phyloP scores from a whole-genome alignment of 2,888 invertebrate genomes.

The Drosophila borborema region DNA sequence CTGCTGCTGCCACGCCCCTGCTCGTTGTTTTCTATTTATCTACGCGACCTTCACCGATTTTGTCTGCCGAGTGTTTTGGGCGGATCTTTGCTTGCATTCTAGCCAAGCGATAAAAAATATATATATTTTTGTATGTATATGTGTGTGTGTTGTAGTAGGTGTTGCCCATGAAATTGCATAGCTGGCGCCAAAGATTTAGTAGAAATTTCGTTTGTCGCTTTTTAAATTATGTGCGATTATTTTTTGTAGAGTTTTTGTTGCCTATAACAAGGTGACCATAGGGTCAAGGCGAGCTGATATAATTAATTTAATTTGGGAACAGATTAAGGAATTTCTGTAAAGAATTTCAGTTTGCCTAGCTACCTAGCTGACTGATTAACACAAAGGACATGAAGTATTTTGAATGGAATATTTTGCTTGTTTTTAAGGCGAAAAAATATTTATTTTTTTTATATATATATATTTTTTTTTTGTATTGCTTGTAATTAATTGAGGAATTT shows the following conservation, averaged over 20 bases:
- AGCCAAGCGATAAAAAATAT: slow-evolving; percentile 30
- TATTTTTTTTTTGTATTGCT: too few species aligned
- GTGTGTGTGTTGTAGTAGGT: slow-evolving; percentile 8
- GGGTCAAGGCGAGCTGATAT: background rate
- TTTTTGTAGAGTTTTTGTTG: slow-evolving; percentile 3
- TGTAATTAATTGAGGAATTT: too few species aligned
- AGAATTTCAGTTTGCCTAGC: background rate
- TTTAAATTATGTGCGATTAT: slow-evolving; percentile 22
- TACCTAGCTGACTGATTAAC: background rate
- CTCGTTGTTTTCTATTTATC: slow-evolving; percentile 52
- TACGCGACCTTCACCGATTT: slow-evolving; percentile 59
- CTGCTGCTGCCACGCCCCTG: slow-evolving; percentile 23
- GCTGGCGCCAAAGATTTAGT: slow-evolving; percentile 11
- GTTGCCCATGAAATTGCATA: slow-evolving; percentile 30
- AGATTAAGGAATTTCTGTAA: background rate
- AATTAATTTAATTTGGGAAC: slow-evolving; percentile 1
- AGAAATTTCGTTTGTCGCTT: slow-evolving; percentile 17
- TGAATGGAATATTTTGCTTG: too few species aligned
- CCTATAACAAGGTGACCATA: slow-evolving; percentile 2
- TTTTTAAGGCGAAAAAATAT: background rate
- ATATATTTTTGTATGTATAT: background rate
- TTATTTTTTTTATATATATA: too few species aligned
- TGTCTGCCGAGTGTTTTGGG: slow-evolving; percentile 26
- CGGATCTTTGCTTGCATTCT: slow-evolving; percentile 22
- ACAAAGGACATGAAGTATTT: too few species aligned